Base-by-base conservation (phyloP, 2,797 vertebrate genomes). In the Linurgus olivaceus region DNA sequence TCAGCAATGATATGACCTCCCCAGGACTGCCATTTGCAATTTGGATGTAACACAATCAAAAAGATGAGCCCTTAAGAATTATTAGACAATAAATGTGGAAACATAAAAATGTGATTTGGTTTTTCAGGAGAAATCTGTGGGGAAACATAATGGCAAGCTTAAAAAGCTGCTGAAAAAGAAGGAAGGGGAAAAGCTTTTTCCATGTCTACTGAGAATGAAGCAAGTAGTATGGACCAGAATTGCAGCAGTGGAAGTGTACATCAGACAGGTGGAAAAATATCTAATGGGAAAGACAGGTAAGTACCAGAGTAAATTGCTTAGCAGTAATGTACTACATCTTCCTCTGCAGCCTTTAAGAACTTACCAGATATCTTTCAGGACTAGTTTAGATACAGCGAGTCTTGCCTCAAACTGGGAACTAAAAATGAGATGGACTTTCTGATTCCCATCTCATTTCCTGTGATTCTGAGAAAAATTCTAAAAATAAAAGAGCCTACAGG, bases 271-370 rank as follows among this genome's bases (percentile, higher is more conserved):
- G 17, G 28, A 76, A 85, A 89, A 78, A 11, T 19, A n/a, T 72
- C 51, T 96, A 68, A 82, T 35, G 35, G 67, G n/a, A 70, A 72
- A 77, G 54, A 61, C 17, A 66, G 23, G 38, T 59, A 72, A 89
- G 45, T 68, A 57, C 24, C 3, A 1, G 84, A 72, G 21, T 14
- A 72, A 73, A 52, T 65, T 68, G 29, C 80, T 78, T 25, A 47
- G 58, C 6, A 10, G n/a, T 62, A 77, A 80, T 40, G 57, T 47
- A 33, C 33, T 74, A 16, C 54, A 29, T 62, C 28, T 70, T 91
- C 38, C 33, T 66, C 55, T 79, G 48, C 12, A 71, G 47, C 25
- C 48, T 75, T 82, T 85, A 61, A 70, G 63, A 73, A 70, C 16
- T 48, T 42, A 44, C 17, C 23, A 62, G 44, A 33, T 6, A 52